phyloP scores from a whole-genome alignment of 2,797 vertebrate genomes.

The Onychomys leucogaster region DNA sequence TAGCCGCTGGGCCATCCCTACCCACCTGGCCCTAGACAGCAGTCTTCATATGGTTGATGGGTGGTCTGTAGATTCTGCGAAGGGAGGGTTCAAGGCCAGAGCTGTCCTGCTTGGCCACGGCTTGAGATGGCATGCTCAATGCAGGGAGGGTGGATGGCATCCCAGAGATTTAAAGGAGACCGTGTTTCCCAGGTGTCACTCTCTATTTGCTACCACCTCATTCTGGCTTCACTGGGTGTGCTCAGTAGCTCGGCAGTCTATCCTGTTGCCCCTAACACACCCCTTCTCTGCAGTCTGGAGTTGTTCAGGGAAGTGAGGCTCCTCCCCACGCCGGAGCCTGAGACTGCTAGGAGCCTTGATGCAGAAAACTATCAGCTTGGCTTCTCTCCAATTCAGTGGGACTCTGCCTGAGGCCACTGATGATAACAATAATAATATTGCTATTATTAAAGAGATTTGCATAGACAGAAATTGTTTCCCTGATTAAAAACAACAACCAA shows the following conservation, averaged over 20 bases:
- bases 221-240: neutral
- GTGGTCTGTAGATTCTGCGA: neutral
- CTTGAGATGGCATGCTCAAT: neutral
- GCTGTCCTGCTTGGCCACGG: neutral
- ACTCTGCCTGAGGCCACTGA: constrained; percentile 80
- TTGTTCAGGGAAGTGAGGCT: constrained; percentile 39
- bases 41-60: fast-evolving
- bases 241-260: neutral
- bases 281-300: neutral
- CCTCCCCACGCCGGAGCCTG: neutral
- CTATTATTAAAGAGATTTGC: constrained; percentile 74
- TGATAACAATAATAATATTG: constrained; percentile 75
- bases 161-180: neutral
- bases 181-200: neutral
- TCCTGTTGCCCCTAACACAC: neutral
- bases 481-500: constrained; percentile 58
- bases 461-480: constrained; percentile 78
- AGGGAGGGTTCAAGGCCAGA: neutral
- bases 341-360: constrained; percentile 54
- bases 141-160: neutral
- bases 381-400: constrained; percentile 67
- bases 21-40: neutral
- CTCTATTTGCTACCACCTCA: neutral
- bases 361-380: constrained; percentile 68
- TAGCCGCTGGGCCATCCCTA: no score